Conservation (phyloP, 2,888 invertebrate species). For the Agriopis marginaria region DNA sequence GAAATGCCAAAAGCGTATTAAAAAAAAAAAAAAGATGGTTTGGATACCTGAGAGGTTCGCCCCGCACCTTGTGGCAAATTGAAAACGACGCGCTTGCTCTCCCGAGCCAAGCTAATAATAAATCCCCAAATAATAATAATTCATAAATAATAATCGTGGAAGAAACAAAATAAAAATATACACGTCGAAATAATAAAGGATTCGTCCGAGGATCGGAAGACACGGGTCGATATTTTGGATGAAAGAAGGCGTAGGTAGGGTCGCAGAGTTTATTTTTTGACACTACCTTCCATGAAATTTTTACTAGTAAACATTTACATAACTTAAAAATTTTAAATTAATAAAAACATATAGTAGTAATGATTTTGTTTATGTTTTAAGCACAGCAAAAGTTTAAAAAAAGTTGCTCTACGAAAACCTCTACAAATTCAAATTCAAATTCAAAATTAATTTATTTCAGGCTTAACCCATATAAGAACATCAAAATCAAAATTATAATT, state of each 20-base stretch:
- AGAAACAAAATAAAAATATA: slow-evolving; percentile 83
- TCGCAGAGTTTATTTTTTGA: neutral
- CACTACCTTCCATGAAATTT: neutral
- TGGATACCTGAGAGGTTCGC: slow-evolving; percentile 62
- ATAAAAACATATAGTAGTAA: neutral
- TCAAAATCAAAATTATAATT: too few relatives aligned
- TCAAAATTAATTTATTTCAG: too few relatives aligned
- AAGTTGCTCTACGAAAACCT: neutral
- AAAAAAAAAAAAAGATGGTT: slow-evolving; percentile 65
- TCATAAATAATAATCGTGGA: slow-evolving; percentile 86
- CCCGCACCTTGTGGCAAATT: slow-evolving; percentile 84
- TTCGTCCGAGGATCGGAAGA: slow-evolving; percentile 64
- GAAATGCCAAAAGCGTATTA: slow-evolving; percentile 74
- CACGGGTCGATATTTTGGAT: slow-evolving; percentile 57
- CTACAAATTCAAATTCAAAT: too few relatives aligned
- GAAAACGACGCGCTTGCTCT: slow-evolving; percentile 82
- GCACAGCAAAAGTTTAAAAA: neutral
- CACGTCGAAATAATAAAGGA: slow-evolving; percentile 86
- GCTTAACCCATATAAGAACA: too few relatives aligned
- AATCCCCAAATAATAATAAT: slow-evolving; percentile 86
- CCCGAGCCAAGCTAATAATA: slow-evolving; percentile 79
- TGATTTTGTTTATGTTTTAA: neutral
- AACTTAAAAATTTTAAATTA: too few relatives aligned
- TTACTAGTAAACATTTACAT: too few relatives aligned
- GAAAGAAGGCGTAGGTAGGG: neutral